phyloP scores from a whole-genome alignment of 2,113 vertebrate species.

The Galemys pyrenaicus region DNA sequence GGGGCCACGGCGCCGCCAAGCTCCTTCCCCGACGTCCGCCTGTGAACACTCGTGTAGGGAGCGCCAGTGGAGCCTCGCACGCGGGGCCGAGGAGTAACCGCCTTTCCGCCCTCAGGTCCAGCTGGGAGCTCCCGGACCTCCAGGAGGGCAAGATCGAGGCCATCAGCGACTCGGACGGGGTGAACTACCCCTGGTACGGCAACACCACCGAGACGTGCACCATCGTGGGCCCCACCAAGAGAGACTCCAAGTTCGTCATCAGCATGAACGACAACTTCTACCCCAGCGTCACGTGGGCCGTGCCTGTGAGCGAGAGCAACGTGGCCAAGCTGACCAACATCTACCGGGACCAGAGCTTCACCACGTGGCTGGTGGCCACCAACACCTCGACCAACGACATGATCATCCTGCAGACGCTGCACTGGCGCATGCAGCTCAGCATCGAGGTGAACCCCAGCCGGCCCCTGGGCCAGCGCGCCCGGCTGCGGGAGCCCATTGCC shows the following conservation, averaged over 20 bases:
- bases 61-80: not conserved
- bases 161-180: conserved; percentile 97
- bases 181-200: conserved; percentile 99
- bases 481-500: conserved; percentile 90
- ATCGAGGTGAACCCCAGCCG: conserved; percentile 93
- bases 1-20: not conserved
- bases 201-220: conserved; percentile 98
- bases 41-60: not conserved
- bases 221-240: conserved; percentile 94
- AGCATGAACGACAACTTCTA: conserved; percentile 99
- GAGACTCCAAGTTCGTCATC: conserved; percentile 94
- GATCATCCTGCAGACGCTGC: conserved; percentile 94
- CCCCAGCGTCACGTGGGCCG: conserved; percentile 98
- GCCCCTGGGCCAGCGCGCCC: conserved; percentile 92
- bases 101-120: conserved; percentile 89
- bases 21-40: not conserved
- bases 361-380: conserved; percentile 97
- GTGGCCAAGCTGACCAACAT: conserved; percentile 94
- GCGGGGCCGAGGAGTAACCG: not conserved
- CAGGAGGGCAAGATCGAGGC: conserved; percentile 93
- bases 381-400: conserved; percentile 92
- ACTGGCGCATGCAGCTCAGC: conserved; percentile 96
- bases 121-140: conserved; percentile 97
- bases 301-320: conserved; percentile 96
- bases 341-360: conserved; percentile 97